phyloP scores from a whole-genome alignment of 2,888 invertebrate species.

The Eristalinus aeneus region DNA sequence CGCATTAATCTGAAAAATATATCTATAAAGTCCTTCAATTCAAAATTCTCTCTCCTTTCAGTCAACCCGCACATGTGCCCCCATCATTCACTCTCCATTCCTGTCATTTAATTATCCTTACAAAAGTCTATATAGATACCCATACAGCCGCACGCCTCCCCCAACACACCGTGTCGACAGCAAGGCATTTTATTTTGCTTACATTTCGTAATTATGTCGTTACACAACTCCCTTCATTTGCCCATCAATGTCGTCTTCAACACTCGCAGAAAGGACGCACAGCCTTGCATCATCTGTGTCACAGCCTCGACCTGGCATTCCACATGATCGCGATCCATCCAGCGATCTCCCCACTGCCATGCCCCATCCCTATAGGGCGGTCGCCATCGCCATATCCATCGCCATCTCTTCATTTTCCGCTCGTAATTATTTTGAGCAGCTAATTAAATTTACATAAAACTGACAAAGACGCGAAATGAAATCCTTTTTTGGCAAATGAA shows the following conservation, averaged over 20 bases:
- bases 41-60: no score
- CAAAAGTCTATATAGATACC: neutral
- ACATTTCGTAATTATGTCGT: conserved; percentile 29
- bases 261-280: neutral
- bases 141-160: no score
- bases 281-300: neutral
- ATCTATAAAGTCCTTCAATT: no score
- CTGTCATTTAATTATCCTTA: neutral
- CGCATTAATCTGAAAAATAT: no score
- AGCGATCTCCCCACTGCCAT: neutral
- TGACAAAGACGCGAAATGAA: neutral
- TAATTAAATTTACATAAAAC: conserved; percentile 58
- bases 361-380: neutral
- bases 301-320: neutral
- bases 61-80: neutral
- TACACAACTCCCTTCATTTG: conserved; percentile 6
- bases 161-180: neutral
- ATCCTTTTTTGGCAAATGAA: conserved; percentile 29
- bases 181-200: neutral
- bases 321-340: neutral
- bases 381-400: neutral
- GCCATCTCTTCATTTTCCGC: neutral
- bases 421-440: conserved; percentile 32
- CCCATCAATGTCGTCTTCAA: conserved; percentile 15
- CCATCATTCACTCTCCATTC: neutral